These are phyloP conservation scores for Idaea dimidiata DNA, from an alignment of 2,888 invertebrate genomes.

Conservation along the genomic window DNA sequence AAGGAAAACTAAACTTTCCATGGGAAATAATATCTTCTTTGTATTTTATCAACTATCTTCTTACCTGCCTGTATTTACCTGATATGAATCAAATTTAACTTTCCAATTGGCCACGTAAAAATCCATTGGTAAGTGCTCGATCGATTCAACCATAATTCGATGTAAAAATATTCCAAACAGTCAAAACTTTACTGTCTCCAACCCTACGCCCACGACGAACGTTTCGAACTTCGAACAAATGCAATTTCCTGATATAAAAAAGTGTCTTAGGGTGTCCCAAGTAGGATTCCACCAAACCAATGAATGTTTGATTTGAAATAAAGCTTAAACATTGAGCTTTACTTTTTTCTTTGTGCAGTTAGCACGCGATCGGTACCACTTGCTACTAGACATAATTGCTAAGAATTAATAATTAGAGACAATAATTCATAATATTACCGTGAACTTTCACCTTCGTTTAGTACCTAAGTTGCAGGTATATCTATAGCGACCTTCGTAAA, in stretches of 20 bases:
- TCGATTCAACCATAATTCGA: neutral
- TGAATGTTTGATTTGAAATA: constrained; percentile 47
- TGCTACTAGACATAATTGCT: constrained; percentile 61
- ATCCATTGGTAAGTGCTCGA: neutral
- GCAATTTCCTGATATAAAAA: constrained; percentile 14
- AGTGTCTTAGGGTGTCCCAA: constrained; percentile 29
- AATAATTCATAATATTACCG: constrained; percentile 60
- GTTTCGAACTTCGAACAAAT: neutral
- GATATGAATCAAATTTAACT: neutral
- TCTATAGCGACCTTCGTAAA: constrained; percentile 50
- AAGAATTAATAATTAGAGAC: constrained; percentile 59
- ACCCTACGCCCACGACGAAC: neutral
- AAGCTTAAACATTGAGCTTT: constrained; percentile 44
- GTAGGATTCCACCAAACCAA: constrained; percentile 35
- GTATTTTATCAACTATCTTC: neutral
- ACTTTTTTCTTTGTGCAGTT: constrained; percentile 51
- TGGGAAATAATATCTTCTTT: neutral
- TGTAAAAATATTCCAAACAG: neutral
- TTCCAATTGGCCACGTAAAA: neutral
- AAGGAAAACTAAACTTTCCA: neutral
- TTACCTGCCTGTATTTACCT: neutral
- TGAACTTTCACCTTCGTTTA: constrained; percentile 62
- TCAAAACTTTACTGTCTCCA: neutral
- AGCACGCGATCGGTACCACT: constrained; percentile 73
- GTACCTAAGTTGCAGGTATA: constrained; percentile 39